Evolutionary conservation across 2,888 invertebrate genomes (phyloP).

Genomic region (Eupithecia tripunctaria): DNA sequence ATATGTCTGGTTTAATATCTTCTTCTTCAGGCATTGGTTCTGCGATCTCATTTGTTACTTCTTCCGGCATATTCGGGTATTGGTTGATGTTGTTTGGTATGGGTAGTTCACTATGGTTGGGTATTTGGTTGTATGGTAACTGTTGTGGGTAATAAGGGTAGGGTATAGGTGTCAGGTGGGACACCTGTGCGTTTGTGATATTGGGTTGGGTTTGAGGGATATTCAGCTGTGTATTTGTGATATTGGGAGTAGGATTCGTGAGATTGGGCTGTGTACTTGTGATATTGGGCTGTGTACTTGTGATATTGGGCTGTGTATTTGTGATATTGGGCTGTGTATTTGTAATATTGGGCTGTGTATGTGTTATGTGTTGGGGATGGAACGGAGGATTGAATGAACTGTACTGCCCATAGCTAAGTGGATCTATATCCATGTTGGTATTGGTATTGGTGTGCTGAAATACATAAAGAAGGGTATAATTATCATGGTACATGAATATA

Average conservation of each 20-base stretch:
- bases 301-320: conserved; percentile 4
- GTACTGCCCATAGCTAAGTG: conserved; percentile 60
- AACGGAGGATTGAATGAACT: conserved; percentile 37
- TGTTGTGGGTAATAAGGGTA: conserved; percentile 46
- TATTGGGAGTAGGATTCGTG: not conserved
- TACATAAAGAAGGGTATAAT: conserved; percentile 5
- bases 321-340: conserved; percentile 9
- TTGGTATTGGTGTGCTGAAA: conserved; percentile 56
- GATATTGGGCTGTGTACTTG: conserved; percentile 26
- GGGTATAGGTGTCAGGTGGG: not conserved
- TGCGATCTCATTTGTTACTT: not conserved
- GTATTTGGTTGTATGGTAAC: conserved; percentile 31
- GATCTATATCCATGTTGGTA: conserved; percentile 63
- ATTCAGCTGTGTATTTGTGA: conserved; percentile 11
- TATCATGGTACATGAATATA: not conserved
- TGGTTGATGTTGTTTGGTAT: not conserved
- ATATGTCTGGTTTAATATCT: conserved; percentile 49
- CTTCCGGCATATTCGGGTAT: not conserved
- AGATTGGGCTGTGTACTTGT: conserved; percentile 42
- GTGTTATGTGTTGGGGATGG: conserved; percentile 9
- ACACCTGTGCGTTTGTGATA: not conserved
- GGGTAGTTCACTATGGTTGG: conserved; percentile 11
- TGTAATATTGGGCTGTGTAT: conserved; percentile 6
- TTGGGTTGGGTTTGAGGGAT: conserved; percentile 12
- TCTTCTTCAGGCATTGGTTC: conserved; percentile 23